Conservation (phyloP, 2,113 vertebrate genomes). For the Lophius piscatorius region DNA sequence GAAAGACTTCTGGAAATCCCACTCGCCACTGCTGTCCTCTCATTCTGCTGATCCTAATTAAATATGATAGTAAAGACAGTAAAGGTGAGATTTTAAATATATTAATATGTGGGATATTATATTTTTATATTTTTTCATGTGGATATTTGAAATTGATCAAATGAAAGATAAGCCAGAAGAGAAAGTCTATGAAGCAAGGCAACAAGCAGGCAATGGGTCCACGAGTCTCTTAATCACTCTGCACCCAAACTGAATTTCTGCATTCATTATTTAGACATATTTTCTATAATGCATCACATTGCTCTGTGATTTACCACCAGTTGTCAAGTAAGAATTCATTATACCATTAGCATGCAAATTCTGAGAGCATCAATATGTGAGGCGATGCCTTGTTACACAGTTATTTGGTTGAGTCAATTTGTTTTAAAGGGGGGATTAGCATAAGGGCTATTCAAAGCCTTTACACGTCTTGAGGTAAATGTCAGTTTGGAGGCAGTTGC, state of each 20-base stretch:
- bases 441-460: conserved; percentile 9
- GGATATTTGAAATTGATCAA: conserved; percentile 28
- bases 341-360: conserved; percentile 61
- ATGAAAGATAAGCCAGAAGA: conserved; percentile 39
- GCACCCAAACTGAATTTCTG: conserved; percentile 30
- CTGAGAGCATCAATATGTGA: conserved; percentile 42
- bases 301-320: conserved; percentile 46
- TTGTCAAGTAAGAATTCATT: conserved; percentile 48
- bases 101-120: no score
- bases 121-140: no score
- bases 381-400: conserved; percentile 18
- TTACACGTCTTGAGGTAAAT: not conserved
- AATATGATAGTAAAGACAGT: no score
- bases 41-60: no score
- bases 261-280: conserved; percentile 55
- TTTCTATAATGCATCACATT: conserved; percentile 53
- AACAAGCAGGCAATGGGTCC: conserved; percentile 62
- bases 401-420: conserved; percentile 59
- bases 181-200: conserved; percentile 33
- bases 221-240: conserved; percentile 44
- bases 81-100: no score
- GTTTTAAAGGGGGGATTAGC: conserved; percentile 54
- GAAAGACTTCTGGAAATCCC: no score
- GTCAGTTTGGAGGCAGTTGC: not conserved
- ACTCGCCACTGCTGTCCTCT: no score